Evolutionary conservation across 2,113 vertebrate genomes (phyloP), one percentile per base, ranked within the genome.

Genomic region (Nesoenas mayeri): DNA sequence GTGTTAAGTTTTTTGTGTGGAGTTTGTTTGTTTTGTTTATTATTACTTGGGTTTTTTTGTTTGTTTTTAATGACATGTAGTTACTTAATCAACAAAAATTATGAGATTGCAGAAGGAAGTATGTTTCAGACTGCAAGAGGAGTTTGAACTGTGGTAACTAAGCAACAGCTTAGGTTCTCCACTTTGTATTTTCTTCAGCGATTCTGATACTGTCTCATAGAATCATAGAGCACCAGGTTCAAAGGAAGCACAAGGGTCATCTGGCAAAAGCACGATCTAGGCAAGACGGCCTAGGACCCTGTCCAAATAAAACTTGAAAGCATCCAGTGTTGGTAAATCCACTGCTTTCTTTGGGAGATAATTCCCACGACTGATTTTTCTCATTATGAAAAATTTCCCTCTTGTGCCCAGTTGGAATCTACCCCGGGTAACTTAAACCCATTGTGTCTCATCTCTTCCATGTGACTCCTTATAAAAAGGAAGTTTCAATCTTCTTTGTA

Each of bases 51-150:
- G 38, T 6, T 21, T 34, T n/a, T n/a, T 51, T 79, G 12, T 42
- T 42, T 42, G 42, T 91, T 75, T 64, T 62, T 28, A 62, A 75
- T 79, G 67, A 86, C 97, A 97, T 53, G 50, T 93, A 94, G 88
- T 94, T 96, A 94, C 84, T 71, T 89, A 93, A 96, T 97, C 79
- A 97, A 78, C 93, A 96, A 95, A 92, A 92, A 81, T 11, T 57
- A 79, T 54, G 92, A 95, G 80, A 97, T 82, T 94, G 83, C 95
- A 96, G 66, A 87, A 57, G 47, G 82, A 61, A 92, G 54, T 94
- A 62, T 87, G 79, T 91, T 95, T 97, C 90, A 61, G 73, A 96
- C 65, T 88, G 58, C 78, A 95, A 88, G 75, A 96, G 73, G 79
- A 85, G 79, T 57, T 44, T 78, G n/a, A 61, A 50, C 85, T 92